phyloP scores from a whole-genome alignment of 1,140 invertebrate genomes.

The Cotesia chilonis region DNA sequence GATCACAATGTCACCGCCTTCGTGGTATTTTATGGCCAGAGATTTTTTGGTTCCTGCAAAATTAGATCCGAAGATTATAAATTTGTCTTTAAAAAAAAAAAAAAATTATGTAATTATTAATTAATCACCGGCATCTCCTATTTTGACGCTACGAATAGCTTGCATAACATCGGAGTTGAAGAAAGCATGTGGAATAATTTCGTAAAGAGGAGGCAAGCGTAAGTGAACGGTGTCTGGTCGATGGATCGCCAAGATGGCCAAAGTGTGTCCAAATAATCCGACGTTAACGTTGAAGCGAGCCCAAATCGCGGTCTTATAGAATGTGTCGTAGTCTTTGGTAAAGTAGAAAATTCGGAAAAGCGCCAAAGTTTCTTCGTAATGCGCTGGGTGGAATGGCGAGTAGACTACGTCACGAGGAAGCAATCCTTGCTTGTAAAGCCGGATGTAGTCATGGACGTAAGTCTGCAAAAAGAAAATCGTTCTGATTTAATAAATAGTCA shows the following conservation, averaged over 20 bases:
- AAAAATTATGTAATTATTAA: neutral
- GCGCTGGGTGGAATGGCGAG: conserved; percentile 69
- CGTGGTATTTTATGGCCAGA: conserved; percentile 34
- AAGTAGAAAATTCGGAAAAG: conserved; percentile 76
- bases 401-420: conserved; percentile 71
- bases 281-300: conserved; percentile 71
- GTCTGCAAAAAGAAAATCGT: conserved; percentile 58
- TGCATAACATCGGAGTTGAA: conserved; percentile 70
- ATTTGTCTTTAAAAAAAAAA: too few species aligned
- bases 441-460: conserved; percentile 70
- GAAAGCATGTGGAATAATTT: conserved; percentile 74
- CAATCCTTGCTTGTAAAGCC: conserved; percentile 67
- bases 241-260: conserved; percentile 70
- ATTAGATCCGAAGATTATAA: too few species aligned
- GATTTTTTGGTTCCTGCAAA: conserved; percentile 40
- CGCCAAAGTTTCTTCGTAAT: conserved; percentile 70
- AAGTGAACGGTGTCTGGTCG: conserved; percentile 70
- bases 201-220: conserved; percentile 72
- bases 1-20: conserved; percentile 47
- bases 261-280: conserved; percentile 72
- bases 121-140: conserved; percentile 46
- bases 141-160: conserved; percentile 68
- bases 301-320: conserved; percentile 63
- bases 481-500: neutral
- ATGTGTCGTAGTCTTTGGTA: conserved; percentile 70